Evolutionary conservation across 2,113 vertebrate genomes (phyloP).

Genomic region (Oenanthe melanoleuca): DNA sequence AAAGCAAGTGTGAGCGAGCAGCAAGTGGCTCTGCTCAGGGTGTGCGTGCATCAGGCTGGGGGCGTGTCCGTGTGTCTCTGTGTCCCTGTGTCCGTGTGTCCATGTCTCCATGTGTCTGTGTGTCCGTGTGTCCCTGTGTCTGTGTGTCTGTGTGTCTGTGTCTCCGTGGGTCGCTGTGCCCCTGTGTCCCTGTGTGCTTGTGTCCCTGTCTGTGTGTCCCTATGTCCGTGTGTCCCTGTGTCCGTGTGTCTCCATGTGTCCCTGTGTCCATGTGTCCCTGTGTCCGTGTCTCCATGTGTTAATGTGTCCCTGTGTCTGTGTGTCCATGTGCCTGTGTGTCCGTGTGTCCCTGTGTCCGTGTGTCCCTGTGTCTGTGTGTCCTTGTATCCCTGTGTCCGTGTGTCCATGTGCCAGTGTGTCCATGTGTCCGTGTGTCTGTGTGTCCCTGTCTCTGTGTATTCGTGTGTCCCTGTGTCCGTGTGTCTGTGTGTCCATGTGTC

Average conservation of each 20-base stretch:
- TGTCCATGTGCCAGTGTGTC: no score
- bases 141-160: accelerated
- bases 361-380: accelerated
- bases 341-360: no score
- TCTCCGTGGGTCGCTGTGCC: accelerated
- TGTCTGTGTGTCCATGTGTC: accelerated
- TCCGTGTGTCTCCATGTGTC: accelerated
- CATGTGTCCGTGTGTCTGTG: accelerated
- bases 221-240: no score
- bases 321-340: accelerated
- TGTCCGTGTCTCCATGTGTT: not conserved
- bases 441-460: accelerated
- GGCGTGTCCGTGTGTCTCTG: accelerated
- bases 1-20: not conserved
- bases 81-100: accelerated
- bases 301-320: accelerated
- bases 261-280: no score
- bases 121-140: no score
- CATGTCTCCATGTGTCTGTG: no score
- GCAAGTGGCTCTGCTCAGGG: not conserved
- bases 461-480: no score
- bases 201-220: accelerated
- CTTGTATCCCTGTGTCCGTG: accelerated
- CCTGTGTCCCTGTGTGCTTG: no score
- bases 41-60: accelerated